Evolutionary conservation across 2,113 vertebrate species (phyloP), one percentile per base, ranked within the genome.

Genomic region (Falco punctatus): DNA sequence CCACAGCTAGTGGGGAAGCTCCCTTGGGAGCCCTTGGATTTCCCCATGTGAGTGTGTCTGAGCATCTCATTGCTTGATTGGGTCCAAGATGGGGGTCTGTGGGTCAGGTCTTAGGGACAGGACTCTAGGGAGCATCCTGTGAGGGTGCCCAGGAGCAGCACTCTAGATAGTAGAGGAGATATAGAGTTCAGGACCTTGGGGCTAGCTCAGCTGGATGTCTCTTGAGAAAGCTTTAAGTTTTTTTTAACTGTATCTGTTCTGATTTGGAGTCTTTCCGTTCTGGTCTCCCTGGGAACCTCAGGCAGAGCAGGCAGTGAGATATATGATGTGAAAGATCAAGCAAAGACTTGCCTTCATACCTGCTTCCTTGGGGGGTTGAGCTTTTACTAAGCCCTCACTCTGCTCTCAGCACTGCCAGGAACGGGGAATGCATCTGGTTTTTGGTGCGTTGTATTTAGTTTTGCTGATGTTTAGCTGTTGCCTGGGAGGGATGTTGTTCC

Each of bases 1-100:
- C 19, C 0, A 5, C 3, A 32, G 32, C 7, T 17, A 2, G 3
- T 3, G 22, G 33, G 13, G 13, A 27, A 19, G 5, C 10, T 59
- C 18, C 6, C 15, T 40, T 75, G 28, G 54, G 33, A 57, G 9
- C 11, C 33, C 9, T 4, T 35, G 35, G 57, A 15, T 65, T 40
- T 52, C 13, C 6, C 13, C 0, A 0, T 5, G 38, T 57, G 23
- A 59, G 19, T 11, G 33, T 59, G 15, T 21, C 6, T 69, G 83
- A 77, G 5, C 16, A 6, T 16, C 7, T 6, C 3, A 0, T 64
- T 67, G 48, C 40, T 70, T 67, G 11, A 7, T 5, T 48, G 30
- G 7, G 16, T 23, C 51, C 35, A 21, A 65, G 51, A 13, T 48
- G 10, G 19, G 13, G 16, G 12, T 7, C 5, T 59, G 9, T 14